Evolutionary conservation across 2,888 invertebrate genomes (phyloP), one percentile per base, ranked within the genome.

Genomic region (Daptonema setosum): DNA sequence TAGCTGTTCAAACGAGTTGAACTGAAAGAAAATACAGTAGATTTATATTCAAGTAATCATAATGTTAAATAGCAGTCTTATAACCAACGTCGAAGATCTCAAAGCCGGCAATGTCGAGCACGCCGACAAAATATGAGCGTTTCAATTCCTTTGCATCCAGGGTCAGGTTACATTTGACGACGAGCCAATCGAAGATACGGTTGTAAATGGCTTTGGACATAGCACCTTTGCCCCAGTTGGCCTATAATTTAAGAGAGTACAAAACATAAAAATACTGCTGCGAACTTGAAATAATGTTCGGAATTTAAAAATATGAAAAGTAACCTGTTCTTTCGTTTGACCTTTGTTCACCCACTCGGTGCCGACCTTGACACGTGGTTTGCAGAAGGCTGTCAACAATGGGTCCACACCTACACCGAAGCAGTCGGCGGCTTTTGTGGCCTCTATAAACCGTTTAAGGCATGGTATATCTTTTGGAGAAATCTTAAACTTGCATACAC

Each of bases 71-170:
- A n/a, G n/a, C n/a, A n/a, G n/a, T n/a, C n/a, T n/a, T 41, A 41
- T 14, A 35, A 48, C 60, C 28, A 53, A 67, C 74, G 68, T 97
- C 97, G 82, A 97, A 97, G 79, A 97, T 97, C 80, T 97, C 97
- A 78, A 97, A 97, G 80, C 97, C 97, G 76, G 97, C 97, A 79
- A 97, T 97, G 87, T 97, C 97, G 81, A 97, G 82, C 76, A 97
- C 97, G 24, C 57, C 57, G 28, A 57, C 72, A 61, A 73, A 73
- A 67, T 71, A 72, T 64, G 65, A 70, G 62, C 72, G 71, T 58
- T 71, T 63, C 64, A 71, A 70, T 55, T 65, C 65, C 61, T 73
- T 72, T 57, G 71, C 71, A 61, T 72, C 72, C 54, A 72, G 67
- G 29, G 72, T 72, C 60, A 67, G 65, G 68, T 72, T 72, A 57